phyloP scores from a whole-genome alignment of 1,140 invertebrate species.

The Elysia chlorotica region DNA sequence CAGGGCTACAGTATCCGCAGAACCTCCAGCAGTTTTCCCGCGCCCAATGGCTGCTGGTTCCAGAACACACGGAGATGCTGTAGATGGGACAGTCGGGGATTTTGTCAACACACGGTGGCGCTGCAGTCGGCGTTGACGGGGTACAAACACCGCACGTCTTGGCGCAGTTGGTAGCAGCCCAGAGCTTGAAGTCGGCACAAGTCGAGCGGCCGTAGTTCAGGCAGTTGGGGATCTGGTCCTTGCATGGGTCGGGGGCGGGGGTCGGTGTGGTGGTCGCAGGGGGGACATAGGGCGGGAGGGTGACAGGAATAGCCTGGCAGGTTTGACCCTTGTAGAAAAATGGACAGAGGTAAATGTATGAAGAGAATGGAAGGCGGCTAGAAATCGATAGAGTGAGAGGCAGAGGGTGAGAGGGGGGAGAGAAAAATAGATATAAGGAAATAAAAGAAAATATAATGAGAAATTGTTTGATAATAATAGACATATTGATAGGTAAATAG shows the following conservation, averaged over 20 bases:
- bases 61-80: slow-evolving; percentile 29
- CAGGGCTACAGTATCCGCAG: slow-evolving; percentile 37
- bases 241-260: slow-evolving; percentile 23
- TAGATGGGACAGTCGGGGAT: slow-evolving; percentile 37
- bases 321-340: background rate
- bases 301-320: slow-evolving; percentile 10
- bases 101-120: slow-evolving; percentile 36
- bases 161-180: slow-evolving; percentile 34
- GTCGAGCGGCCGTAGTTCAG: slow-evolving; percentile 20
- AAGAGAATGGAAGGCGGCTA: too few species aligned
- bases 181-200: slow-evolving; percentile 28
- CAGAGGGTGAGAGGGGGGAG: too few species aligned
- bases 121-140: slow-evolving; percentile 16
- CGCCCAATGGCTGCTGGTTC: slow-evolving; percentile 32
- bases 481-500: too few species aligned
- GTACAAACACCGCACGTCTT: slow-evolving; percentile 31
- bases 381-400: too few species aligned
- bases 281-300: slow-evolving; percentile 7
- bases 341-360: background rate
- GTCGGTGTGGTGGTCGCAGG: background rate
- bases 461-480: too few species aligned
- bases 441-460: too few species aligned
- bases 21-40: slow-evolving; percentile 44
- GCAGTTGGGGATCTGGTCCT: slow-evolving; percentile 37
- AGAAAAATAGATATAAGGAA: too few species aligned